Evolutionary conservation across 2,797 vertebrate genomes (phyloP), one percentile per base, ranked within the genome.

Genomic region (Atherinosoma microstoma): DNA sequence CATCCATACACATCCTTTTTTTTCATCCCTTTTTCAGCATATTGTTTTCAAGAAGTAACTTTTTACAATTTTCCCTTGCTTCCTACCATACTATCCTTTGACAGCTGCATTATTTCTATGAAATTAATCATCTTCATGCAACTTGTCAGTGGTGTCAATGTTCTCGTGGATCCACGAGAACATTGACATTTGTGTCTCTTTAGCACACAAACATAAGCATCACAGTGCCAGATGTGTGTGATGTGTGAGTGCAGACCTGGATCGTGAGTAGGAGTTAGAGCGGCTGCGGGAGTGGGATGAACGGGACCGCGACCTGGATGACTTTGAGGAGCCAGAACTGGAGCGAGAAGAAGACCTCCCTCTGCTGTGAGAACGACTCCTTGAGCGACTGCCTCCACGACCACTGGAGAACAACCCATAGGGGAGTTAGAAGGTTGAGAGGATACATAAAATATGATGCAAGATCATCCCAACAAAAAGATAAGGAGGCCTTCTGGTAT

Each of bases 271-370:
- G 64, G 97, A 99, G 4, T 94, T 94, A 0, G 96, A 99, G 0
- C 94, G 93, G 0, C 97, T 98, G 0, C 94, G 85, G 0, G 90
- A 91, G 10, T 57, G 87, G 12, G 97, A 98, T 30, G 96, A 97
- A 4, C 61, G 84, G 6, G 92, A 93, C 3, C 78, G 75, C 7
- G 98, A 98, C 59, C 96, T 94, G 0, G 98, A 99, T 0, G 97
- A 99, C 78, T 98, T 98, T 11, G 97, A 98, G 20, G 98, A 99
- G 42, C 94, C 92, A 0, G 98, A 99, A 74, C 96, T 96, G 64
- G 98, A 99, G 5, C 94, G 95, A 0, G 98, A 99, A 0, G 97
- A 97, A 0, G 98, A 99, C 16, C 96, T 95, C 0, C 96, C 97
- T 18, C 97, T 93, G 89, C 97, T 99, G 40, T 90, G 96, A 1